These are phyloP conservation scores for Eristalinus aeneus DNA, from an alignment of 2,888 invertebrate species.

Conservation along the genomic window DNA sequence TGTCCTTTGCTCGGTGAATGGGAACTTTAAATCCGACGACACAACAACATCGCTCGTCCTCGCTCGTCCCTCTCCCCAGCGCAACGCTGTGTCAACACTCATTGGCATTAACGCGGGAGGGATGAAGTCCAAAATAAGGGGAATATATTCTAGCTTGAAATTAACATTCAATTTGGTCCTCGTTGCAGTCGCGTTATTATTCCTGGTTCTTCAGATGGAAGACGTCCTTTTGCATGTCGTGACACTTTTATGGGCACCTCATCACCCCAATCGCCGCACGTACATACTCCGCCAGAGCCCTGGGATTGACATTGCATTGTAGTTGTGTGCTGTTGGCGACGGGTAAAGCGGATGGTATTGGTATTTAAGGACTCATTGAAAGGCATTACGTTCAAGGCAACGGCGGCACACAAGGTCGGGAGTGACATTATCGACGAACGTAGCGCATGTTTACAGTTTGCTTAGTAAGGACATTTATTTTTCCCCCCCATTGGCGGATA, in stretches of 20 bases:
- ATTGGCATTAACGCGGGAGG: conserved; percentile 51
- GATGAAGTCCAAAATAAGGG: conserved; percentile 54
- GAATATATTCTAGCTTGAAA: conserved; percentile 54
- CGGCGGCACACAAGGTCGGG: not conserved
- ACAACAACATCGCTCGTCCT: not conserved
- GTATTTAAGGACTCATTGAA: conserved; percentile 15
- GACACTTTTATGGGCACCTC: conserved; percentile 33
- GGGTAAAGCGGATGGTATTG: not conserved
- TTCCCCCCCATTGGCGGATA: not conserved
- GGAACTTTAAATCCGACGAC: conserved; percentile 39
- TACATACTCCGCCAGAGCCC: not conserved
- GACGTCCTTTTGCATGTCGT: conserved; percentile 54
- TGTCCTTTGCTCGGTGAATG: conserved; percentile 51
- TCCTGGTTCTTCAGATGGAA: conserved; percentile 48
- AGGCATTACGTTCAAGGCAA: conserved; percentile 1
- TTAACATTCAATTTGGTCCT: conserved; percentile 66
- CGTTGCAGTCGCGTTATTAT: conserved; percentile 52
- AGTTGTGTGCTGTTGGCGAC: not conserved
- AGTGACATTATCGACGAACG: not conserved
- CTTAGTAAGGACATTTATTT: not conserved
- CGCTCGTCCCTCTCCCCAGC: not conserved
- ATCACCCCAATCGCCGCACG: not conserved
- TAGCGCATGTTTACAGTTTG: not conserved
- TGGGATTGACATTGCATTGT: not conserved
- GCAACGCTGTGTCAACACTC: conserved; percentile 43